phyloP scores from a whole-genome alignment of 2,888 invertebrate genomes.

The Escarpia spicata region DNA sequence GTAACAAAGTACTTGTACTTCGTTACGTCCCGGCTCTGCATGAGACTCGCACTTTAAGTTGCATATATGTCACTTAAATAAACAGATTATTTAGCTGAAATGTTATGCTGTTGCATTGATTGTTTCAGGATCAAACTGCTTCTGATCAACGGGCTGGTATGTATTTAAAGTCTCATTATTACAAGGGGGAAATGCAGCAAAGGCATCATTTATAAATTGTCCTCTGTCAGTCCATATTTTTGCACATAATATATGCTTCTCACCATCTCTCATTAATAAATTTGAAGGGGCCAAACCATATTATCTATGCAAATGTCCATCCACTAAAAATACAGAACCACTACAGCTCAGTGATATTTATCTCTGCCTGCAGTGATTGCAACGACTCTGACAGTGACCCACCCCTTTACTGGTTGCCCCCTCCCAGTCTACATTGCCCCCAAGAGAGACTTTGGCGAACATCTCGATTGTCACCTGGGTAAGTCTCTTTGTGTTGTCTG shows the following conservation, averaged over 20 bases:
- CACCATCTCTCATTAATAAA: no score
- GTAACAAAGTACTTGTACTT: no score
- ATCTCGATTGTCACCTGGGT: constrained; percentile 40
- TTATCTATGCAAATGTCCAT: no score
- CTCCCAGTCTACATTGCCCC: constrained; percentile 55
- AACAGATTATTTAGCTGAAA: not conserved
- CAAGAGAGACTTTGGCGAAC: constrained; percentile 34
- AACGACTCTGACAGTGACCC: constrained; percentile 47
- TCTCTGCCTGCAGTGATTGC: constrained; percentile 36
- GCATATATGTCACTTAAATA: not conserved
- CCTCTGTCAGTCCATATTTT: no score
- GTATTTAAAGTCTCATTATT: constrained; percentile 6
- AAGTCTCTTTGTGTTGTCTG: not conserved
- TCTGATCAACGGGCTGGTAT: constrained; percentile 28
- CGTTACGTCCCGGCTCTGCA: no score
- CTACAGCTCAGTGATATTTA: not conserved
- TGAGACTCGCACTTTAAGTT: not conserved
- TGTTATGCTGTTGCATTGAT: not conserved
- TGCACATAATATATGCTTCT: no score
- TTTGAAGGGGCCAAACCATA: no score
- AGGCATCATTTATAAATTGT: not conserved
- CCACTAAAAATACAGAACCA: no score
- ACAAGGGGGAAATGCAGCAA: not conserved
- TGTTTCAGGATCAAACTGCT: constrained; percentile 30
- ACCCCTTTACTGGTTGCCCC: constrained; percentile 55